Evolutionary conservation across 2,888 invertebrate genomes (phyloP).

Genomic region (Argyresthia albistria): DNA sequence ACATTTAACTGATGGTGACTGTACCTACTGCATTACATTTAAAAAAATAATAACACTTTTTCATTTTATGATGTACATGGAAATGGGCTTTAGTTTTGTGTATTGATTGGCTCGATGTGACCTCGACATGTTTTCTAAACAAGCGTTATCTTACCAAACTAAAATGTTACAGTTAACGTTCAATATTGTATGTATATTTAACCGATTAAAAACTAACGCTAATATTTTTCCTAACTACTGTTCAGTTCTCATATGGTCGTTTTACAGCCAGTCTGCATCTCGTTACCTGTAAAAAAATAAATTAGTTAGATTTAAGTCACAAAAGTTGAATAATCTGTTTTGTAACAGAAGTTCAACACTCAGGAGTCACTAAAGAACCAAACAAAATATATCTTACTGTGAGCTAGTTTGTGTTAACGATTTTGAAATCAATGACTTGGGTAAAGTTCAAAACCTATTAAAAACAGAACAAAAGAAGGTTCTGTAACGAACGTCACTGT

Average conservation of each 20-base stretch:
- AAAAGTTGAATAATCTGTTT: background rate
- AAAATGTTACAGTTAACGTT: background rate
- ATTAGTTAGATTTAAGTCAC: background rate
- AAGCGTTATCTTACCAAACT: background rate
- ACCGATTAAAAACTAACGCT: background rate
- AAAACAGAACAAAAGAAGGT: too few relatives aligned
- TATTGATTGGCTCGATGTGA: background rate
- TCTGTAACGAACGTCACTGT: too few relatives aligned
- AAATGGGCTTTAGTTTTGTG: background rate
- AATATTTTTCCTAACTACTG: slow-evolving; percentile 31
- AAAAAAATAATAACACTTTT: too few relatives aligned
- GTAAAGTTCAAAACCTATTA: too few relatives aligned
- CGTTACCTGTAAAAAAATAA: slow-evolving; percentile 43
- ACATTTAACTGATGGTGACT: too few relatives aligned
- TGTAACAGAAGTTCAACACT: too few relatives aligned
- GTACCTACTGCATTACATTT: too few relatives aligned
- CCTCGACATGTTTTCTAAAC: too few relatives aligned
- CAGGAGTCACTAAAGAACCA: too few relatives aligned
- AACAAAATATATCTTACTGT: too few relatives aligned
- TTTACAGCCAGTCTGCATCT: slow-evolving; percentile 24
- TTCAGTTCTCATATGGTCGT: slow-evolving; percentile 34
- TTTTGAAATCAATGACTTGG: too few relatives aligned
- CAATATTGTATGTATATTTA: background rate
- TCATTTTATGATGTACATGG: background rate
- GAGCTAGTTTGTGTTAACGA: too few relatives aligned